Evolutionary conservation across 1,140 invertebrate genomes (phyloP).

Genomic region (Anoplolepis gracilipes): DNA sequence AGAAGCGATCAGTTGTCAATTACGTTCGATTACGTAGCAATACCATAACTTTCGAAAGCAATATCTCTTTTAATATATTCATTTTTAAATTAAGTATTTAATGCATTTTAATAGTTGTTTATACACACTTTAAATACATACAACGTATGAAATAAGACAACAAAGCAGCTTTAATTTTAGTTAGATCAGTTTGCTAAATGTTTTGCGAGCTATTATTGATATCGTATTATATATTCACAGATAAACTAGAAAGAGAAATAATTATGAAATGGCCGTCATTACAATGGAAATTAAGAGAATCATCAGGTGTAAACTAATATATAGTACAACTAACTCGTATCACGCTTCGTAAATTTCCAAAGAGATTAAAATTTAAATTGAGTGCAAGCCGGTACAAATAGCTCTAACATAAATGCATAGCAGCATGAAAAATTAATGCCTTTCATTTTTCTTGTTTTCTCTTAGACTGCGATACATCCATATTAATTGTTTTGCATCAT

Average conservation of each 20-base stretch:
- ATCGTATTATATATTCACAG: background rate
- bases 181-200: background rate
- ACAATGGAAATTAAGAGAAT: constrained; percentile 24
- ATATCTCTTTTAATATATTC: background rate
- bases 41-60: background rate
- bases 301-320: background rate
- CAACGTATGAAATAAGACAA: background rate
- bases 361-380: background rate
- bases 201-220: background rate
- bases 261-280: background rate
- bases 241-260: constrained; percentile 15
- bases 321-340: too few relatives aligned
- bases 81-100: background rate
- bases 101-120: background rate
- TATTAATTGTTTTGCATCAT: background rate
- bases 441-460: background rate
- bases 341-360: constrained; percentile 30
- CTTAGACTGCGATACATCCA: background rate
- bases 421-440: background rate
- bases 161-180: background rate
- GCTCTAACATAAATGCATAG: too few relatives aligned
- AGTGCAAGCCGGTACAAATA: background rate
- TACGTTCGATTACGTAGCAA: background rate
- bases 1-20: background rate
- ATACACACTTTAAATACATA: background rate